phyloP scores from a whole-genome alignment of 30 jellyfish, hydroid and myxozoan species.

The Aurelia sp. region DNA sequence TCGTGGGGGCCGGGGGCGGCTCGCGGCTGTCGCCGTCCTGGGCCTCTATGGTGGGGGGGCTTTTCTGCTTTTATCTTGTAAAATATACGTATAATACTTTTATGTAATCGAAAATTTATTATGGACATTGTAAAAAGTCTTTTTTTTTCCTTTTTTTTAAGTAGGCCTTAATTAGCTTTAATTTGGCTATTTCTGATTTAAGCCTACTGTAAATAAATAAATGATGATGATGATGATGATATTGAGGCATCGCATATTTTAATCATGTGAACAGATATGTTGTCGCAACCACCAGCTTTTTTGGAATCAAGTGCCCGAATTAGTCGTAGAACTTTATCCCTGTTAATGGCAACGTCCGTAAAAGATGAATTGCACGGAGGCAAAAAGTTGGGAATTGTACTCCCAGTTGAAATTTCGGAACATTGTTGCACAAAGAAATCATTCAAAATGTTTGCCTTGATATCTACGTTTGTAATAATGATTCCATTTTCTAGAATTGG shows the following conservation, averaged over 20 bases:
- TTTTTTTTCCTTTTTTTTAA: too few relatives aligned
- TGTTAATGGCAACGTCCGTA: constrained; percentile 4
- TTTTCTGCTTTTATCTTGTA: too few relatives aligned
- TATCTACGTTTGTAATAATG: constrained; percentile 29
- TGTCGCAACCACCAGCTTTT: constrained; percentile 66
- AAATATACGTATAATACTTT: too few relatives aligned
- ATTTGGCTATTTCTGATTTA: too few relatives aligned
- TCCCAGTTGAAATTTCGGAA: constrained; percentile 13
- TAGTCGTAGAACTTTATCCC: constrained; percentile 23
- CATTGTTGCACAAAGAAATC: constrained; percentile 57
- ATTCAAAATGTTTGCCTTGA: constrained; percentile 46
- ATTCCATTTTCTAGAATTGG: constrained; percentile 47
- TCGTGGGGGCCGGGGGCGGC: too few relatives aligned
- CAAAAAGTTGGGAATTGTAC: constrained; percentile 24
- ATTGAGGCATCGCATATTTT: constrained; percentile 20
- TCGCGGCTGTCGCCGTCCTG: too few relatives aligned
- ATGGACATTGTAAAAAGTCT: too few relatives aligned
- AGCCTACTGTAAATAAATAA: too few relatives aligned
- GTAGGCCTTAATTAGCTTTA: too few relatives aligned
- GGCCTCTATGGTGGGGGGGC: too few relatives aligned
- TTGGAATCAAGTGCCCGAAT: constrained; percentile 43
- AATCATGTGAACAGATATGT: constrained; percentile 60
- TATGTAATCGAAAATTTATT: too few relatives aligned
- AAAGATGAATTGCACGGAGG: constrained; percentile 21
- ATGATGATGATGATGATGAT: too few relatives aligned